Base-by-base conservation (phyloP, 2,888 invertebrate genomes). In the Tipula confusa region DNA sequence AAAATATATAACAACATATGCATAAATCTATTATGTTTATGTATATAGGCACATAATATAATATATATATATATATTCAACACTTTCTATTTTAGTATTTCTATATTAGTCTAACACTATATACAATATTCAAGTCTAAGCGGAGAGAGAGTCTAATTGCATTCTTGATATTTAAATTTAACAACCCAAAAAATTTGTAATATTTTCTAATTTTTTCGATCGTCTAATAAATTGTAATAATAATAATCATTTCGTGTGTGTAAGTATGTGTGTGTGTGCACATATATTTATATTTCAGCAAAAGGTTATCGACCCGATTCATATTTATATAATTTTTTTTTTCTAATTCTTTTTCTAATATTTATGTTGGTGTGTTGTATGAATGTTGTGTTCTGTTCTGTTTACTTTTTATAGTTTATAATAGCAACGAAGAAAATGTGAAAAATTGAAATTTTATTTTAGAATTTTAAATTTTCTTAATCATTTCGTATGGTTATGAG, bases 61-160 rank as follows among this genome's bases (percentile, higher is more conserved):
- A n/a, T n/a, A n/a, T n/a, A n/a, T n/a, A n/a, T n/a, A n/a, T n/a
- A 33, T 33, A 18, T 24, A 64, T 64, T 11, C 24, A 64, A 24
- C 64, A 64, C 64, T 64, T 64, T 64, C 64, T 64, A 64, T 7
- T 64, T 64, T 24, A 0, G 7, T 64, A 24, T 64, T 24, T 18
- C 64, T 18, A 2, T 9, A 11, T 11, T 64, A 7, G 18, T 64
- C 64, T 64, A 24, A 64, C 64, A 24, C 24, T 9, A 6, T 64
- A 6, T 64, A 64, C 11, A 24, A 64, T 36, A 11, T 36, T 11
- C 43, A 15, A 43, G 43, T 43, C 43, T 43, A 43, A n/a, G n/a
- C n/a, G n/a, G n/a, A n/a, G n/a, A n/a, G n/a, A n/a, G 24, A 64
- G 64, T 64, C 64, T 64, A 64, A 64, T 64, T 64, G 64, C 64